A percentile compares a stretch with the other conserved stretches of the same genome.
Evolutionary conservation across 2,113 vertebrate genomes (phyloP).

Genomic region (Mesocricetus auratus): DNA sequence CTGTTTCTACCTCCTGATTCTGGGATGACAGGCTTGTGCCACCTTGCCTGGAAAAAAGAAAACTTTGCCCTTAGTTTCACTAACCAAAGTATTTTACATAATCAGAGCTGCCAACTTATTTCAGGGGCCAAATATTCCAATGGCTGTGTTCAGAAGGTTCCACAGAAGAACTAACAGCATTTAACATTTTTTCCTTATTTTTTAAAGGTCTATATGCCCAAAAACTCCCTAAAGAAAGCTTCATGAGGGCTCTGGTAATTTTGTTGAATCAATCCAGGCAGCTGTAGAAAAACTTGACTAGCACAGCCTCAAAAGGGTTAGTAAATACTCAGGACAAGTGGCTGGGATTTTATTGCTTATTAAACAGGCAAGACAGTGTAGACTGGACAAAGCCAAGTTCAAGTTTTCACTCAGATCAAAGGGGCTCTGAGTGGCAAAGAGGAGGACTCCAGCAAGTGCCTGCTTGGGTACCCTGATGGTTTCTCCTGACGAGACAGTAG

Average conservation of each 20-base stretch:
- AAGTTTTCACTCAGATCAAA: background rate
- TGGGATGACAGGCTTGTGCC: background rate
- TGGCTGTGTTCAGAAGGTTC: conserved; percentile 47
- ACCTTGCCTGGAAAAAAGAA: background rate
- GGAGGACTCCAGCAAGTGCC: background rate
- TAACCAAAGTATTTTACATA: conserved; percentile 56
- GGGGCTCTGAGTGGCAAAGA: background rate
- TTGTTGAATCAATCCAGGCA: conserved; percentile 4
- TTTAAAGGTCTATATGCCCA: background rate
- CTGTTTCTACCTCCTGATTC: background rate
- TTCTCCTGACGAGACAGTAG: background rate
- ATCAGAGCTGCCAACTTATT: conserved; percentile 10
- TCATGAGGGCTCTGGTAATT: background rate
- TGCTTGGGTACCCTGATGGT: background rate
- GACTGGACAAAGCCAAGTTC: background rate
- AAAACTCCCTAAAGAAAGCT: background rate
- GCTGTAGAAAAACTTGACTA: conserved; percentile 37
- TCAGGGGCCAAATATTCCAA: conserved; percentile 32
- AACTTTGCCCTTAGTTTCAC: conserved; percentile 53
- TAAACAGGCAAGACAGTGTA: background rate
- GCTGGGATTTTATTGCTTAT: background rate
- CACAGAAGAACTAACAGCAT: background rate
- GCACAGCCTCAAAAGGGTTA: background rate
- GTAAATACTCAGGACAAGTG: background rate
- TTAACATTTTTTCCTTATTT: background rate